Evolutionary conservation across 2,797 vertebrate species (phyloP).

Genomic region (Distichodus sexfasciatus): DNA sequence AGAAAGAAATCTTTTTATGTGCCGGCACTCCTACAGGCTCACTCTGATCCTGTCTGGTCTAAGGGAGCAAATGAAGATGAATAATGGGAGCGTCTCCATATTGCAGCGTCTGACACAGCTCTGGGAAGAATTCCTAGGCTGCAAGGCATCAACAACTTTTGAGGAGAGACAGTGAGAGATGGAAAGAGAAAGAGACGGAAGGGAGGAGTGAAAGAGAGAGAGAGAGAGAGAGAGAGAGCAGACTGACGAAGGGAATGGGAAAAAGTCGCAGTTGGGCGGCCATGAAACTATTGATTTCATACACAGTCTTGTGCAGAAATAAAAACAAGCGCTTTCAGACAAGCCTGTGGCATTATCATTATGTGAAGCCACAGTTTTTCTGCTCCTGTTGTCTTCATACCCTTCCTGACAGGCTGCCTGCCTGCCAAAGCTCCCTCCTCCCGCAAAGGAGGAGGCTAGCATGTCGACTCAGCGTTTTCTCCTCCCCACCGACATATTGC

Average conservation of each 20-base stretch:
- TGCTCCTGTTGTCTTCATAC: slow-evolving; percentile 57
- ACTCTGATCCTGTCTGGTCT: too few species aligned
- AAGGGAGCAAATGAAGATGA: too few species aligned
- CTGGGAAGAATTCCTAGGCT: not conserved
- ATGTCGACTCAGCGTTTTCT: slow-evolving; percentile 44
- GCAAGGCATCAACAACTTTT: not conserved
- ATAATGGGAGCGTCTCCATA: too few species aligned
- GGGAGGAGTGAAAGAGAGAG: not conserved
- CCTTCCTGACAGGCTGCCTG: slow-evolving; percentile 44
- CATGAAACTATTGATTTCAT: slow-evolving; percentile 72
- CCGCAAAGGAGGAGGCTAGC: not conserved
- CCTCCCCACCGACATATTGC: slow-evolving; percentile 31
- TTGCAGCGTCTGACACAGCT: not conserved
- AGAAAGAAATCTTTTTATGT: not conserved
- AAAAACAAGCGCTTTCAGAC: slow-evolving; percentile 53
- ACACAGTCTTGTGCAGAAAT: slow-evolving; percentile 54
- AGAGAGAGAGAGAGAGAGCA: not conserved
- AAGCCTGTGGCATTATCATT: slow-evolving; percentile 50
- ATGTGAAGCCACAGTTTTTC: slow-evolving; percentile 51
- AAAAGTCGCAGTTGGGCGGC: slow-evolving; percentile 58
- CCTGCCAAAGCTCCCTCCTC: slow-evolving; percentile 40
- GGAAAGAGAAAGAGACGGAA: not conserved
- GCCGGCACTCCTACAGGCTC: too few species aligned
- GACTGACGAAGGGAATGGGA: slow-evolving; percentile 2
- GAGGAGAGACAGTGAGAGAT: not conserved